Percentiles rank a stretch among this genome's conserved stretches.
Conservation (phyloP, 2,888 invertebrate species). For the Meteorus cinctellus region DNA sequence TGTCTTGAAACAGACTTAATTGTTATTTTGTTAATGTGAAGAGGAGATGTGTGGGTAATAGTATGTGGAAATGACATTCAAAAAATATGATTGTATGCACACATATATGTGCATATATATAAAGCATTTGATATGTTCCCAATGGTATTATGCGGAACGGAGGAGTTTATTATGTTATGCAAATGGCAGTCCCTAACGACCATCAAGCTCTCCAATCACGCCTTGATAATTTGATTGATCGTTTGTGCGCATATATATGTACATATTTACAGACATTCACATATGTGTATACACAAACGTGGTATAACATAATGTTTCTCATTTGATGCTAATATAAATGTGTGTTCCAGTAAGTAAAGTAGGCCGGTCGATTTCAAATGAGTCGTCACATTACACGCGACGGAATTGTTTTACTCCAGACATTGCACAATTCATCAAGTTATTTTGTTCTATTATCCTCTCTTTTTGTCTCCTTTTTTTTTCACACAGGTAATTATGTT, state of each 20-base stretch:
- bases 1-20: no score
- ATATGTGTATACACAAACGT: background rate
- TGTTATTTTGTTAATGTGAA: no score
- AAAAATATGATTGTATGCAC: background rate
- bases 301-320: constrained; percentile 31
- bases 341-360: constrained; percentile 28
- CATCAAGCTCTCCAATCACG: constrained; percentile 37
- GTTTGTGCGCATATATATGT: constrained; percentile 9
- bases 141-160: background rate
- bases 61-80: no score
- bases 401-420: constrained; percentile 23
- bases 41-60: no score
- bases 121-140: constrained; percentile 1
- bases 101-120: background rate
- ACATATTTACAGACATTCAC: background rate
- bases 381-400: constrained; percentile 32
- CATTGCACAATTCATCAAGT: background rate
- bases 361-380: constrained; percentile 39
- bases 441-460: no score
- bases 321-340: constrained; percentile 36
- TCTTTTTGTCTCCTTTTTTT: background rate
- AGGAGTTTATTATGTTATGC: constrained; percentile 33
- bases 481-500: background rate
- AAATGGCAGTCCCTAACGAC: constrained; percentile 35
- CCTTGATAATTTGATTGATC: constrained; percentile 43